phyloP scores from a whole-genome alignment of 2,797 vertebrate genomes.

The Pangasius mekongensis region DNA sequence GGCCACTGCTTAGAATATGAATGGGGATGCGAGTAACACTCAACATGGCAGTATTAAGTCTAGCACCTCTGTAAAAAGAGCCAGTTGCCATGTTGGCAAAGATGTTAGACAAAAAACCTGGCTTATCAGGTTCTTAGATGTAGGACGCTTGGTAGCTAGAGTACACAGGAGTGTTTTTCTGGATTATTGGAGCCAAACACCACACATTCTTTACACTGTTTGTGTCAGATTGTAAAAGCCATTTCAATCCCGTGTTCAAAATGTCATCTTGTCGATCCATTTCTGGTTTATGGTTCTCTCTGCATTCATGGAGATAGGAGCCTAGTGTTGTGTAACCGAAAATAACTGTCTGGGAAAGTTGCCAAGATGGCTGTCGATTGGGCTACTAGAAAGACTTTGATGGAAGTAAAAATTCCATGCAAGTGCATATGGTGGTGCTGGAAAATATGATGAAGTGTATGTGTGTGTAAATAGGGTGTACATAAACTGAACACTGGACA shows the following conservation, averaged over 20 bases:
- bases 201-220: neutral
- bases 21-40: too few relatives aligned
- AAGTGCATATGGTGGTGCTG: neutral
- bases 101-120: neutral
- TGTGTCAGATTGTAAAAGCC: neutral
- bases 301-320: slow-evolving; percentile 5
- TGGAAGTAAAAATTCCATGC: neutral
- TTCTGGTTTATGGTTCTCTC: slow-evolving; percentile 1
- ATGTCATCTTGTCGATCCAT: slow-evolving; percentile 8
- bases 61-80: neutral
- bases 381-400: slow-evolving; percentile 6
- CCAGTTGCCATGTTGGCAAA: neutral
- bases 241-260: neutral
- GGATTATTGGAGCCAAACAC: neutral
- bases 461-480: neutral
- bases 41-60: neutral
- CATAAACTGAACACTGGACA: neutral
- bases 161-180: neutral
- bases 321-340: slow-evolving; percentile 9
- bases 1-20: neutral
- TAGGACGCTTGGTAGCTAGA: neutral
- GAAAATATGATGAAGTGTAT: neutral
- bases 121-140: neutral
- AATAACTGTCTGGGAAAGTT: slow-evolving; percentile 24
- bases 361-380: slow-evolving; percentile 22